phyloP scores from a whole-genome alignment of 2,113 vertebrate species.

The Halcyon malimbica region DNA sequence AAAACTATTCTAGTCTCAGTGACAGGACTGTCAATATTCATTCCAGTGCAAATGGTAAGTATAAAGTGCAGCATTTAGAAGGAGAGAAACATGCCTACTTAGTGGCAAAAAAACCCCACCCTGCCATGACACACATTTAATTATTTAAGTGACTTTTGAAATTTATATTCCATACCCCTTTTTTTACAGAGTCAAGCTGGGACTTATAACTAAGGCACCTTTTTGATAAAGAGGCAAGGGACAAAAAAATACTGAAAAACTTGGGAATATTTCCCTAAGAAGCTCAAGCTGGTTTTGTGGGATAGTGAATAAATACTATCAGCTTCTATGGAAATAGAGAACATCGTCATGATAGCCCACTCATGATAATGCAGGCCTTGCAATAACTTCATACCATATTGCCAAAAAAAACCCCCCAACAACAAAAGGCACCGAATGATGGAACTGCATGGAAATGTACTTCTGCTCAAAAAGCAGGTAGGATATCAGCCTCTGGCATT shows the following conservation, averaged over 20 bases:
- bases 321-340: not conserved
- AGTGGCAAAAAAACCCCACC: not conserved
- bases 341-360: not conserved
- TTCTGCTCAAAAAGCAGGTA: not conserved
- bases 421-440: not conserved
- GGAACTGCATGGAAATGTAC: not conserved
- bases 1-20: not conserved
- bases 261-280: not conserved
- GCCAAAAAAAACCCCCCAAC: not conserved
- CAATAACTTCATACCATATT: not conserved
- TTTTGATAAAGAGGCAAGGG: not conserved
- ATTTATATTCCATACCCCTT: not conserved
- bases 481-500: not conserved
- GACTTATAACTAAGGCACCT: not conserved
- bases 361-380: not conserved
- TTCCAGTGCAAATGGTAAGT: slow-evolving; percentile 12
- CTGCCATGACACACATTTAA: slow-evolving; percentile 12
- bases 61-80: slow-evolving; percentile 42
- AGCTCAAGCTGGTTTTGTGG: not conserved
- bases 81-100: not conserved
- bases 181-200: not conserved
- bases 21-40: slow-evolving; percentile 22
- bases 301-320: not conserved
- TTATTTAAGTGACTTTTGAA: not conserved
- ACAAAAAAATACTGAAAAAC: not conserved